Conservation (phyloP, 2,888 invertebrate genomes). For the Tyria jacobaeae region DNA sequence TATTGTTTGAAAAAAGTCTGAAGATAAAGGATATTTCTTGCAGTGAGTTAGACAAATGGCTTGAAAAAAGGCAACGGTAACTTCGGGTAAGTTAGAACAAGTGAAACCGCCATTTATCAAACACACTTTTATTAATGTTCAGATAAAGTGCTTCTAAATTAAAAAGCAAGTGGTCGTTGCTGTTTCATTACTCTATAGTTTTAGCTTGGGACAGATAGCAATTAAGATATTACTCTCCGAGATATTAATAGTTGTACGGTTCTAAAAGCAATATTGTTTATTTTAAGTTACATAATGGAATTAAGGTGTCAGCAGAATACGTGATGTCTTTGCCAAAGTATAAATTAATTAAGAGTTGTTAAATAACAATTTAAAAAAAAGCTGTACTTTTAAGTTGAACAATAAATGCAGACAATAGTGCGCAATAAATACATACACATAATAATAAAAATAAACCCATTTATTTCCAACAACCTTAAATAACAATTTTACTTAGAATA, state of each 20-base stretch:
- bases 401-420: too few species aligned
- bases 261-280: neutral
- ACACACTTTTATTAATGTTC: constrained; percentile 41
- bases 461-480: too few species aligned
- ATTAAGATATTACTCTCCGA: constrained; percentile 12
- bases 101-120: constrained; percentile 42
- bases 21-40: constrained; percentile 12
- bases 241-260: constrained; percentile 1
- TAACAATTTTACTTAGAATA: too few species aligned
- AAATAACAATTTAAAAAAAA: too few species aligned
- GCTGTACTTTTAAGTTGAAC: too few species aligned
- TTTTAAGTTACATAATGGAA: neutral
- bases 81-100: constrained; percentile 34
- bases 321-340: too few species aligned
- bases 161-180: constrained; percentile 12
- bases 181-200: constrained; percentile 13
- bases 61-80: constrained; percentile 29
- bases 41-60: constrained; percentile 34
- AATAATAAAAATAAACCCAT: too few species aligned
- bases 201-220: constrained; percentile 11
- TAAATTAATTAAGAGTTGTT: too few species aligned
- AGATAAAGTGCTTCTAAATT: constrained; percentile 26
- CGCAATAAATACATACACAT: too few species aligned
- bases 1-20: neutral
- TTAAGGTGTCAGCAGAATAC: too few species aligned